Conservation (phyloP, 1,140 invertebrate species). For the Zaprionus inermis region DNA sequence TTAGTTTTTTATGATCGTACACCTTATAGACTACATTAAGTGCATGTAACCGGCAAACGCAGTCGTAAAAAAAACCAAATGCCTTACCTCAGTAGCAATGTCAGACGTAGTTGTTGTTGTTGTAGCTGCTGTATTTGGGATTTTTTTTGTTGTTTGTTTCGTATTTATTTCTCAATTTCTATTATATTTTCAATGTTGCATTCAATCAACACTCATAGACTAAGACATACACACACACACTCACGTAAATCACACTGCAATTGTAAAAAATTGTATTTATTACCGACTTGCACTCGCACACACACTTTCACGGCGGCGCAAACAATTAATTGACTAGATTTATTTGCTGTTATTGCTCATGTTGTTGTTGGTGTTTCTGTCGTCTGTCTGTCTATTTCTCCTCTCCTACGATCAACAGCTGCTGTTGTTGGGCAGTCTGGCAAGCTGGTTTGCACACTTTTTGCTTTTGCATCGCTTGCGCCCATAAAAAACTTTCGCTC, state of each 20-base stretch:
- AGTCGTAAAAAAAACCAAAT: constrained; percentile 14
- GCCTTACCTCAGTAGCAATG: constrained; percentile 37
- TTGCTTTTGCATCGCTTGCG: constrained; percentile 51
- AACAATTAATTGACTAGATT: constrained; percentile 76
- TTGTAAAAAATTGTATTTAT: constrained; percentile 76
- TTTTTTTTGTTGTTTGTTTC: constrained; percentile 18
- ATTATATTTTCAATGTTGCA: constrained; percentile 57
- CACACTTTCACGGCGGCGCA: constrained; percentile 62
- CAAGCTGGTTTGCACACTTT: constrained; percentile 62
- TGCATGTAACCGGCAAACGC: constrained; percentile 4
- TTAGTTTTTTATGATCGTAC: constrained; percentile 1
- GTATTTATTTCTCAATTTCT: constrained; percentile 34
- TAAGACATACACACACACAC: constrained; percentile 30
- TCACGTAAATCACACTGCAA: constrained; percentile 60
- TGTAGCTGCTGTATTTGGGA: constrained; percentile 1
- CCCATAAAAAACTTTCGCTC: constrained; percentile 74
- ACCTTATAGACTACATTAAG: constrained; percentile 24
- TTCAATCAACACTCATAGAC: constrained; percentile 58
- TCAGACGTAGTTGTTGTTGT: constrained; percentile 15
- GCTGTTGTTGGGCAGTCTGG: constrained; percentile 56
- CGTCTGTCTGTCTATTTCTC: constrained; percentile 6
- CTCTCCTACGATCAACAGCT: constrained; percentile 56
- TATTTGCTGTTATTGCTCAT: constrained; percentile 35
- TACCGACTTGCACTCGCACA: constrained; percentile 47
- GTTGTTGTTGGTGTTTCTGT: neutral